These are phyloP conservation scores for Nothobranchius furzeri DNA, from an alignment of 2,113 vertebrate species.

Conservation along the genomic window DNA sequence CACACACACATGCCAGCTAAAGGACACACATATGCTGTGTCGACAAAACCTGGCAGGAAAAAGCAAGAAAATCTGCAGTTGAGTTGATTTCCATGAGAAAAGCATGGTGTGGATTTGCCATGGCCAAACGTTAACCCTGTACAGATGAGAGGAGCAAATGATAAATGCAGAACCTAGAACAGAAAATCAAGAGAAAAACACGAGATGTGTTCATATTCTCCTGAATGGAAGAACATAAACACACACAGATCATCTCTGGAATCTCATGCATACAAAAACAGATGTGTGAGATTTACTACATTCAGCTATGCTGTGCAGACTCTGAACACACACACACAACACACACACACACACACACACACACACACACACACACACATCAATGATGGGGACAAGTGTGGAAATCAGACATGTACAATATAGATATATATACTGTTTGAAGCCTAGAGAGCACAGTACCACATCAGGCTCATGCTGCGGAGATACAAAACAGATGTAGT, in stretches of 20 bases:
- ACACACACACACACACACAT: slow-evolving; percentile 5
- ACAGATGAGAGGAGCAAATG: slow-evolving; percentile 12
- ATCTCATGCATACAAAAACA: slow-evolving; percentile 28
- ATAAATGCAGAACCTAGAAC: not conserved
- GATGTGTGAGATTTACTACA: slow-evolving; percentile 42
- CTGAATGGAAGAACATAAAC: not conserved
- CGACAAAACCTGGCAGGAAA: slow-evolving; percentile 12
- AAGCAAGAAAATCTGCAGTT: not conserved
- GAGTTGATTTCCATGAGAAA: not conserved
- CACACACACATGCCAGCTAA: slow-evolving; percentile 4
- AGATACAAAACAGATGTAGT: slow-evolving; percentile 44
- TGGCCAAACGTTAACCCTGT: not conserved
- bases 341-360: slow-evolving; percentile 3
- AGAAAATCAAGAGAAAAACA: slow-evolving; percentile 8
- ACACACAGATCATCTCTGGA: slow-evolving; percentile 2
- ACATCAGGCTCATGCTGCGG: slow-evolving; percentile 35
- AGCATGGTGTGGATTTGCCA: not conserved
- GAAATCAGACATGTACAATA: slow-evolving; percentile 37
- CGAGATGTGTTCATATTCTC: slow-evolving; percentile 4
- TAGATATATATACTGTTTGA: slow-evolving; percentile 15
- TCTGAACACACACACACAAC: slow-evolving; percentile 18
- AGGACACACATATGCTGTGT: slow-evolving; percentile 37
- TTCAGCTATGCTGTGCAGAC: slow-evolving; percentile 22
- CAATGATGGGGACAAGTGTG: not conserved
- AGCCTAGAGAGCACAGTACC: slow-evolving; percentile 12